Conservation (phyloP, 2,888 invertebrate genomes). For the Drosophila buzzatii region DNA sequence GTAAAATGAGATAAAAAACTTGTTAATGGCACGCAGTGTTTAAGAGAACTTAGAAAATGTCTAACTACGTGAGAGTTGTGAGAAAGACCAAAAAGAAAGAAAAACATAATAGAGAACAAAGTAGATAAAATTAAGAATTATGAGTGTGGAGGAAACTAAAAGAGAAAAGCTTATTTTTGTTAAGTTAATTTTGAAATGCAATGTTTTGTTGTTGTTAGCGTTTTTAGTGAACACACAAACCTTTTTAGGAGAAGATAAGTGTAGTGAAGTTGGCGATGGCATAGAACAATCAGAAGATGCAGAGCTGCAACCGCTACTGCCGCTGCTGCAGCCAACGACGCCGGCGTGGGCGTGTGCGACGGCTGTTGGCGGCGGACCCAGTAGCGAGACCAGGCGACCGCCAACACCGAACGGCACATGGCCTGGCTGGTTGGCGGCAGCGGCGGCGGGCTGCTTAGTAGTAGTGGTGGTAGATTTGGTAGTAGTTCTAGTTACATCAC, state of each 20-base stretch:
- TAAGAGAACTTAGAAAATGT: constrained; percentile 14
- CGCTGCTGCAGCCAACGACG: constrained; percentile 74
- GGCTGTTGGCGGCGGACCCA: constrained; percentile 55
- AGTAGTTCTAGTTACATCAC: constrained; percentile 84
- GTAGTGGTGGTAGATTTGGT: constrained; percentile 77
- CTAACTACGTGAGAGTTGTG: constrained; percentile 20
- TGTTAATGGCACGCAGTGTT: constrained; percentile 9
- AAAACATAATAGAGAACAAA: not conserved
- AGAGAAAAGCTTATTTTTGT: constrained; percentile 44
- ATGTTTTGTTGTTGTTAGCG: constrained; percentile 52
- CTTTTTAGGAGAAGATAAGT: constrained; percentile 86
- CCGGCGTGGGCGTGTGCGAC: constrained; percentile 24
- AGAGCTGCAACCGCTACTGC: constrained; percentile 85
- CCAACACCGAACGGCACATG: constrained; percentile 32
- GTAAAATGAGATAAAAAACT: constrained; percentile 9
- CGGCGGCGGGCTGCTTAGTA: constrained; percentile 76
- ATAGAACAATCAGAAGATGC: constrained; percentile 86
- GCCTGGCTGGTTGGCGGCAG: constrained; percentile 38
- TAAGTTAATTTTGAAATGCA: constrained; percentile 45
- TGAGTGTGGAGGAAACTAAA: constrained; percentile 26
- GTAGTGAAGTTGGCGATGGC: constrained; percentile 85
- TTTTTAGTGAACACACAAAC: constrained; percentile 84
- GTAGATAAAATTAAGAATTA: not conserved
- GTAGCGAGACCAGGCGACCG: constrained; percentile 44
- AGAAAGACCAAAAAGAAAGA: constrained; percentile 2